These are phyloP conservation scores for Leistus spinibarbis DNA, from an alignment of 2,888 invertebrate species.

Conservation along the genomic window DNA sequence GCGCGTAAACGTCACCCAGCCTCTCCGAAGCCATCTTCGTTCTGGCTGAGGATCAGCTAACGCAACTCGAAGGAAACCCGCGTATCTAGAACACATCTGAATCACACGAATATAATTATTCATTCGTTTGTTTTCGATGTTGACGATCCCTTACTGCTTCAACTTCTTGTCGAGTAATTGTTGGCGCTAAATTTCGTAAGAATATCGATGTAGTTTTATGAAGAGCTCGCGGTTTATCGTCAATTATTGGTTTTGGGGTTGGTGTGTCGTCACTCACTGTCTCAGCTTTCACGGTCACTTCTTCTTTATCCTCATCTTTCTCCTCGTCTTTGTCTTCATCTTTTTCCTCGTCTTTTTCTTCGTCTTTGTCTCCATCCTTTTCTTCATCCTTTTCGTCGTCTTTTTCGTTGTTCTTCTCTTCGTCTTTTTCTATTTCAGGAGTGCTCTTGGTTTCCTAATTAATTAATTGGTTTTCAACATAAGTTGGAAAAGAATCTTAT, in stretches of 20 bases:
- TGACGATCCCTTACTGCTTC: constrained; percentile 77
- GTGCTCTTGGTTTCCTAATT: neutral
- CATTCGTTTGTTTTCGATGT: neutral
- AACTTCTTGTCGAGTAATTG: constrained; percentile 95
- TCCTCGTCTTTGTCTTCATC: constrained; percentile 46
- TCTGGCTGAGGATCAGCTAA: constrained; percentile 97
- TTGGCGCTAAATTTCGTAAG: constrained; percentile 92
- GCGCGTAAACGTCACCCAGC: constrained; percentile 97
- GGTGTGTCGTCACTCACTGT: constrained; percentile 60
- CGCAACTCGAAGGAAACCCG: constrained; percentile 93
- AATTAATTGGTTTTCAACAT: neutral
- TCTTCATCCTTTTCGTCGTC: constrained; percentile 55
- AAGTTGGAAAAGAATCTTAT: neutral
- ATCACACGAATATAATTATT: constrained; percentile 1
- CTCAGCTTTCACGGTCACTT: constrained; percentile 51
- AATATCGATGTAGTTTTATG: constrained; percentile 98
- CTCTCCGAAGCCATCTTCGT: constrained; percentile 93
- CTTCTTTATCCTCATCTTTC: constrained; percentile 48
- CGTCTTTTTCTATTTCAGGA: constrained; percentile 46
- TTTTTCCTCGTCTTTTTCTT: constrained; percentile 40
- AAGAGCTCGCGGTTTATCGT: constrained; percentile 69
- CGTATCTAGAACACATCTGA: constrained; percentile 77
- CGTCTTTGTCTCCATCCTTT: constrained; percentile 52
- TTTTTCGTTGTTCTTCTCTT: constrained; percentile 47
- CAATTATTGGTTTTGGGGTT: constrained; percentile 53